Base-by-base conservation (phyloP, 2,113 vertebrate species). In the Oreochromis aureus region DNA sequence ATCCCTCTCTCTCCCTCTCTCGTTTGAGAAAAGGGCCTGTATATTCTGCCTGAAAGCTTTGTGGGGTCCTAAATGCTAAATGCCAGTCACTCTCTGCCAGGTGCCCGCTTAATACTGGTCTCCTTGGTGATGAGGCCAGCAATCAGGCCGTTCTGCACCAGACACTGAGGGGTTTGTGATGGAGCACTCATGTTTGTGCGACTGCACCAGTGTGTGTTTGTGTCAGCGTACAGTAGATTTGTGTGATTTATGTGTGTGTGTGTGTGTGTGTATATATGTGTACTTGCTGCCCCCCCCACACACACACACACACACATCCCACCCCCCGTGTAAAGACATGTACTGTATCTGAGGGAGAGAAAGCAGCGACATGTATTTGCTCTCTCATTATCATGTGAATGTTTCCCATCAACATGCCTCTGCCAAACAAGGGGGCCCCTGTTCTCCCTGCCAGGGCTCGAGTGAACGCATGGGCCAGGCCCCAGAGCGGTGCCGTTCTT, bases 371-470 rank as follows among this genome's bases (percentile, higher is more conserved):
- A 54, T 84, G 85, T 32, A 85, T 92, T 90, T 81, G 19, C 73
- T 88, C 39, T 32, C 94, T 96, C 91, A 93, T 96, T 96, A 96
- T 94, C 94, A 96, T 96, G 93, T 95, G 96, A 96, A 95, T 96
- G 93, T 94, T 95, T 96, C 94, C 91, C 87, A 85, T 95, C 90
- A 92, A 84, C 89, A 80, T 71, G 89, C 78, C 80, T 83, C 56
- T 84, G 93, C 88, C 91, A 93, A 96, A 97, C 96, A 97, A 96
- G 91, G 86, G 85, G 81, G 39, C 79, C 95, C 94, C 93, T 97
- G 97, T 97, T 96, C 89, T 80, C 46, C 3, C 48, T 85, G 91
- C 94, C 92, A 92, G 91, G 86, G 73, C 83, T 90, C 4, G 36
- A 88, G 92, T 82, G 69, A 73, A 59, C 55, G 24, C 79, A 81